Conservation (phyloP, 1,140 invertebrate genomes). For the Camponotus pennsylvanicus region DNA sequence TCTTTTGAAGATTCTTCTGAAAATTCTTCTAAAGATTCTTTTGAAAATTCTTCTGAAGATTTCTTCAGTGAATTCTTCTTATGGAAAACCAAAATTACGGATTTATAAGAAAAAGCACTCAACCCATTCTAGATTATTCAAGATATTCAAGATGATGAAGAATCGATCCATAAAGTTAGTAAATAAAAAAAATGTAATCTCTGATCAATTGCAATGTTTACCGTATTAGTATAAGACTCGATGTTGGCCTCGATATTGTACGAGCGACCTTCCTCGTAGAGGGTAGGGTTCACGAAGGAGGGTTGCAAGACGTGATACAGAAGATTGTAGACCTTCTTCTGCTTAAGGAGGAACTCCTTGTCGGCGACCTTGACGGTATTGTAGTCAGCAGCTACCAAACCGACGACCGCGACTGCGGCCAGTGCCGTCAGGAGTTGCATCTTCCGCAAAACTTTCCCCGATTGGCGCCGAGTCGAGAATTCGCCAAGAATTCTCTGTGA, state of each 20-base stretch:
- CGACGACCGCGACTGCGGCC: slow-evolving; percentile 71
- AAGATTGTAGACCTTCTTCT: slow-evolving; percentile 89
- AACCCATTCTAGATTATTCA: not conserved
- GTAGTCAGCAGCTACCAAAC: slow-evolving; percentile 65
- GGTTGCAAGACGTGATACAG: slow-evolving; percentile 88
- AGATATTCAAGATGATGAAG: not conserved
- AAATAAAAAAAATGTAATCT: not conserved
- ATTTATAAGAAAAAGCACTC: not conserved
- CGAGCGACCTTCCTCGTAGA: slow-evolving; percentile 86
- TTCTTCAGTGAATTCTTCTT: too few species aligned
- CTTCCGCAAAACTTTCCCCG: slow-evolving; percentile 19
- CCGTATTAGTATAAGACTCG: slow-evolving; percentile 83
- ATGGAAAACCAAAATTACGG: too few species aligned
- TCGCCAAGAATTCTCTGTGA: slow-evolving; percentile 25
- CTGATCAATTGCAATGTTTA: slow-evolving; percentile 50
- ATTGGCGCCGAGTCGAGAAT: not conserved
- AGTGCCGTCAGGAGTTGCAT: slow-evolving; percentile 80
- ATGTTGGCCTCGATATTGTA: slow-evolving; percentile 87
- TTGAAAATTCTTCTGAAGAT: too few species aligned
- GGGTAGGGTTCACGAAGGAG: slow-evolving; percentile 82
- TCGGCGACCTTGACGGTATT: slow-evolving; percentile 79
- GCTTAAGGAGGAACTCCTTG: slow-evolving; percentile 86
- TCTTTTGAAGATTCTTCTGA: too few species aligned
- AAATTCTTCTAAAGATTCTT: too few species aligned
- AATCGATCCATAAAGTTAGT: not conserved